phyloP scores from a whole-genome alignment of 2,888 invertebrate genomes.

The Mimachlamys varia region DNA sequence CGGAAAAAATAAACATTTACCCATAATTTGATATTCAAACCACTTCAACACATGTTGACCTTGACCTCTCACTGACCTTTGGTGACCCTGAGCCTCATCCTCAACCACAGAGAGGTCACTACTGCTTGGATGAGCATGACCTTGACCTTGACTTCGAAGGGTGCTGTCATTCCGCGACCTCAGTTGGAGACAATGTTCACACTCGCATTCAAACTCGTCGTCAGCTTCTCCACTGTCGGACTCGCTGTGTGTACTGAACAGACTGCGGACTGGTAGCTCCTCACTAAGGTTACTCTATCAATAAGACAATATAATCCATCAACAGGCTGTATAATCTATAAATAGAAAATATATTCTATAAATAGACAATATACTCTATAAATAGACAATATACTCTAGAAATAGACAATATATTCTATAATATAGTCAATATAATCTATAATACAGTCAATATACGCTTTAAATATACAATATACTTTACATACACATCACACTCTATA shows the following conservation, averaged over 20 bases:
- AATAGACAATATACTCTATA: neutral
- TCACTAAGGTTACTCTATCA: neutral
- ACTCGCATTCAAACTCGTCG: conserved; percentile 73
- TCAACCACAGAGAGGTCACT: conserved; percentile 11
- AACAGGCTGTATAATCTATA: too few relatives aligned
- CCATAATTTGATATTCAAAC: too few relatives aligned
- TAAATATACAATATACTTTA: neutral
- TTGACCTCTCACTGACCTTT: neutral
- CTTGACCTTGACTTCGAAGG: neutral
- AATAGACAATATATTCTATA: neutral
- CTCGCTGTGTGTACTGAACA: conserved; percentile 21
- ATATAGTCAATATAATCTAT: neutral
- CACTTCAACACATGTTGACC: too few relatives aligned
- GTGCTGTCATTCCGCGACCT: conserved; percentile 41
- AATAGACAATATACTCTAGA: neutral
- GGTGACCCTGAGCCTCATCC: conserved; percentile 9
- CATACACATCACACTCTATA: neutral
- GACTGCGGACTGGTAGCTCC: neutral
- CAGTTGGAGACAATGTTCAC: conserved; percentile 63
- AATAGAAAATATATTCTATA: neutral
- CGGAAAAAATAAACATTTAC: too few relatives aligned
- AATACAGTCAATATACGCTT: neutral
- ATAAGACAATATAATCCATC: neutral
- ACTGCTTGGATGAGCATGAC: neutral
- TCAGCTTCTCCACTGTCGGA: conserved; percentile 66